Base-by-base conservation (phyloP, 2,888 invertebrate species). In the Nesidiocoris tenuis region DNA sequence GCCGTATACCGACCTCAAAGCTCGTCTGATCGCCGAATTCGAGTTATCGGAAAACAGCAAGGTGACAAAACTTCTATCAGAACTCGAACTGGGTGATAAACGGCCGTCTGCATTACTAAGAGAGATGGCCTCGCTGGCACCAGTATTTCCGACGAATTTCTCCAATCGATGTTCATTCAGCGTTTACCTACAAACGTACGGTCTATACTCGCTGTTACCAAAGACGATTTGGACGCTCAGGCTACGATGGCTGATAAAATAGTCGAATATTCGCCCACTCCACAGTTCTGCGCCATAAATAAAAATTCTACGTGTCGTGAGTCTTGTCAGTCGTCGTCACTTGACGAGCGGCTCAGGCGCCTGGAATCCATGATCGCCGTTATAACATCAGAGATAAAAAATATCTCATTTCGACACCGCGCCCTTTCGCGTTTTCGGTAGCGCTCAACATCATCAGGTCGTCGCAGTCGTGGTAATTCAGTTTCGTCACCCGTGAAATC, bases 91-190 rank as follows among this genome's bases (percentile, higher is more conserved):
- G 1, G 81, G 81, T 17, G 80, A 80, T 74, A 68, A 78, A 59
- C 79, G 79, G 61, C 80, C 80, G 12, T 81, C 81, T 17, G 80
- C 81, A 22, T 75, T 82, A 3, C 71, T 80, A 0, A 75, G 79
- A 0, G 80, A 82, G 25, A 81, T 81, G 80, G 72, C 21, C 77
- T 82, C 2, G 80, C 80, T 5, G 79, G 78, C 16, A 76, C 68
- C 1, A 74, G 77, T 22, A 77, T 81, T 1, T 74, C 66, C n/a
- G 78, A 78, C 3, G 80, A 79, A 18, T 63, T 81, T 25, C 57
- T 81, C n/a, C 79, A 78, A 72, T 78, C 80, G 1, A 66, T 81
- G 19, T 81, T 79, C 80, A 63, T 81, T 23, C 64, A 79, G 18
- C 23, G 24, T 18, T 18, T 70, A 3, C 57, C 57, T 59, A 57